These are phyloP conservation scores for Oscheius sp. DNA, from an alignment of 2,888 invertebrate genomes.

Conservation along the genomic window DNA sequence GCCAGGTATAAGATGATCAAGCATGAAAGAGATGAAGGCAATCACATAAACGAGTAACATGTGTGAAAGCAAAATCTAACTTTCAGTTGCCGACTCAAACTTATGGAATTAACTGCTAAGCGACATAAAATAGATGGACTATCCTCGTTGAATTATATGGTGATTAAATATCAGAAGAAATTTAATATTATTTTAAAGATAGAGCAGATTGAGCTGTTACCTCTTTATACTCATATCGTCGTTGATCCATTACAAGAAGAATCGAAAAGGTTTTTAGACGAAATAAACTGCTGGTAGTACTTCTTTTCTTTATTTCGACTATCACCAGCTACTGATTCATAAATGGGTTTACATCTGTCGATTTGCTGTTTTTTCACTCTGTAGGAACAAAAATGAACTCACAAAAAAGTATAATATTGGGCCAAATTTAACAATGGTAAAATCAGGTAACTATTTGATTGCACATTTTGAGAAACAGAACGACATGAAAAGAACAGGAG, in stretches of 20 bases:
- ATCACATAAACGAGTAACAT: slow-evolving; percentile 76
- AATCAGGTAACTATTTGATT: too few relatives aligned
- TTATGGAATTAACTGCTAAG: slow-evolving; percentile 71
- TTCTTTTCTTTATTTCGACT: too few relatives aligned
- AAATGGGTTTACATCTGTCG: too few relatives aligned
- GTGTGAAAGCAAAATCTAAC: neutral
- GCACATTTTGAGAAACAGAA: too few relatives aligned
- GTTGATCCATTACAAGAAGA: slow-evolving; percentile 65
- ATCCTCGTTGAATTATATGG: slow-evolving; percentile 70
- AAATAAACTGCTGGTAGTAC: too few relatives aligned
- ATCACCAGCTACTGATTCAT: too few relatives aligned
- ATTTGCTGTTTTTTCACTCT: too few relatives aligned
- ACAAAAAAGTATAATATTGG: too few relatives aligned
- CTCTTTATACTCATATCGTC: slow-evolving; percentile 57
- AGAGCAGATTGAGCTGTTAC: slow-evolving; percentile 38
- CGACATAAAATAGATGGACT: slow-evolving; percentile 72
- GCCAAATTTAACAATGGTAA: too few relatives aligned
- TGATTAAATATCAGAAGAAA: slow-evolving; percentile 60
- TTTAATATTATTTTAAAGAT: slow-evolving; percentile 34
- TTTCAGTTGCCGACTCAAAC: slow-evolving; percentile 73
- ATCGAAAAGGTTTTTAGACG: too few relatives aligned
- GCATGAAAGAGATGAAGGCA: slow-evolving; percentile 80
- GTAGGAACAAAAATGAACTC: too few relatives aligned
- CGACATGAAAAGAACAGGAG: too few relatives aligned
- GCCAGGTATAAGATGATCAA: slow-evolving; percentile 95